Conservation (phyloP, 2,888 invertebrate genomes). For the Sesia apiformis region DNA sequence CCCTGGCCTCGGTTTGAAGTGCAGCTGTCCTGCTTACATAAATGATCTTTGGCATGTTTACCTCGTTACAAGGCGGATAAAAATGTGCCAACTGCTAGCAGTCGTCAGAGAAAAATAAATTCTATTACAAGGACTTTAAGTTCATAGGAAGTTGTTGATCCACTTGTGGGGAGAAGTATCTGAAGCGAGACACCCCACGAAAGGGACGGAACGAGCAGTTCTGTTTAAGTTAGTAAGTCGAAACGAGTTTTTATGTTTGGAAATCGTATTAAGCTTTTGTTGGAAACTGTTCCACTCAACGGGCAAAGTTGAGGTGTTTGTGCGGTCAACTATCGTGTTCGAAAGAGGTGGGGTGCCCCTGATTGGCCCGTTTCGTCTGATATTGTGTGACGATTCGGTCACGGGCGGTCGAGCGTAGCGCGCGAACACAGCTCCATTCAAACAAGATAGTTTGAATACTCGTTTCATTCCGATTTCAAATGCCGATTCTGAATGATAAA, state of each 20-base stretch:
- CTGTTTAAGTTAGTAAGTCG: conserved; percentile 69
- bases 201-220: conserved; percentile 59
- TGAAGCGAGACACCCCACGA: conserved; percentile 55
- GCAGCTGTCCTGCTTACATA: conserved; percentile 38
- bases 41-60: conserved; percentile 46
- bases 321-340: conserved; percentile 68
- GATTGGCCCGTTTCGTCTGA: conserved; percentile 58
- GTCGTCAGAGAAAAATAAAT: conserved; percentile 14
- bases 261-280: conserved; percentile 75
- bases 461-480: not conserved
- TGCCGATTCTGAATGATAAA: not conserved
- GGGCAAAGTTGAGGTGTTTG: conserved; percentile 70
- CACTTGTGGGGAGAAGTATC: conserved; percentile 47
- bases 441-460: conserved; percentile 16
- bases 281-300: conserved; percentile 72
- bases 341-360: conserved; percentile 57
- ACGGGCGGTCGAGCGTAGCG: conserved; percentile 57
- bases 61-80: conserved; percentile 39
- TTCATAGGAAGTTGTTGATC: conserved; percentile 17
- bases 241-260: conserved; percentile 74
- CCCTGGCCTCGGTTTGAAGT: not conserved
- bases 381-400: conserved; percentile 56
- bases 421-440: conserved; percentile 36
- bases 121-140: conserved; percentile 9
- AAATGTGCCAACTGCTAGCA: conserved; percentile 37